A percentile compares a stretch with the other conserved stretches of the same genome.
These are phyloP conservation scores for Hipparchia semele DNA, from an alignment of 2,888 invertebrate genomes.

Conservation along the genomic window DNA sequence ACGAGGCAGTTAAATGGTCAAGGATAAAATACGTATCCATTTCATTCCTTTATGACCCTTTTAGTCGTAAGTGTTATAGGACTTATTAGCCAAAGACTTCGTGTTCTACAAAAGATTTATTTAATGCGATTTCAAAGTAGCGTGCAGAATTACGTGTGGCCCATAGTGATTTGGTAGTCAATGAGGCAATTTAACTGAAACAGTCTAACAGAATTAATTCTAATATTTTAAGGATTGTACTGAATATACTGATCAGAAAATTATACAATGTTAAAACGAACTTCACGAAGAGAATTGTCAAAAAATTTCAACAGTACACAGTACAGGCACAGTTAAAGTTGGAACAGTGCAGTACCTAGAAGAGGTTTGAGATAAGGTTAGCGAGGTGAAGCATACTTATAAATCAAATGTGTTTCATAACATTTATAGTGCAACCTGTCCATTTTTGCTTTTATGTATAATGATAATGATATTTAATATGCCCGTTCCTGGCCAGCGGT, in stretches of 20 bases:
- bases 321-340: no score
- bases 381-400: no score
- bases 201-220: constrained; percentile 34
- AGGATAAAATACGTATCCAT: neutral
- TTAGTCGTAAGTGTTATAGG: neutral
- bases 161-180: constrained; percentile 66
- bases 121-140: constrained; percentile 63
- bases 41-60: neutral
- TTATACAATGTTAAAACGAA: neutral
- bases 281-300: neutral
- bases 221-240: constrained; percentile 21
- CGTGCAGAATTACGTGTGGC: constrained; percentile 60
- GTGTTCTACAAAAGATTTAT: constrained; percentile 62
- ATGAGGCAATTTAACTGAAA: constrained; percentile 60
- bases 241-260: neutral
- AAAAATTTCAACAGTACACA: no score
- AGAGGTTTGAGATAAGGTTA: no score
- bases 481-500: no score
- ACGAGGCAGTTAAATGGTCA: neutral
- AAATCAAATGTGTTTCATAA: no score
- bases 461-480: no score
- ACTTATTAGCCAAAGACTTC: constrained; percentile 58
- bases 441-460: no score
- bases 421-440: no score
- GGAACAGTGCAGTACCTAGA: no score